A percentile compares a stretch with the other conserved stretches of the same genome.
phyloP scores from a whole-genome alignment of 2,113 vertebrate genomes.

The Rafetus swinhoei region DNA sequence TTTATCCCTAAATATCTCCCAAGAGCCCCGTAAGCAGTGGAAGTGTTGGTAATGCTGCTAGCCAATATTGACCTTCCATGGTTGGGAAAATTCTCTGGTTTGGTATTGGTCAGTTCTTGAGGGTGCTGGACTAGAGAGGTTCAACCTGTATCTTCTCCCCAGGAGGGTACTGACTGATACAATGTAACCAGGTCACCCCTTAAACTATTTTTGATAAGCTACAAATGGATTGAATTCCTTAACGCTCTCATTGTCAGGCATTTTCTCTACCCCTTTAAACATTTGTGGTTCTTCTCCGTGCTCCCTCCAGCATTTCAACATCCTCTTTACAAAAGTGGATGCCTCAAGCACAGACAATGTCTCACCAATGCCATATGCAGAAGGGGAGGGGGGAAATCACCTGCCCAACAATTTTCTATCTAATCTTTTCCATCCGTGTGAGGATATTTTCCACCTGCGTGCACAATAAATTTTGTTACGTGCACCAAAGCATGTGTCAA shows the following conservation, averaged over 20 bases:
- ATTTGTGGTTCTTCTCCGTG: not conserved
- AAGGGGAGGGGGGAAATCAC: not conserved
- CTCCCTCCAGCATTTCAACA: not conserved
- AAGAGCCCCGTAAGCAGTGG: no score
- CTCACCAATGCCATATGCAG: not conserved
- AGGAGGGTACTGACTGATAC: not conserved
- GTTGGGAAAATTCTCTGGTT: no score
- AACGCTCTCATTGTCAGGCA: not conserved
- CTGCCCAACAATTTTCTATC: no score
- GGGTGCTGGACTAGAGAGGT: no score
- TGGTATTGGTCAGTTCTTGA: no score
- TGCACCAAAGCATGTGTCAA: no score
- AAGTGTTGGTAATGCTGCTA: no score
- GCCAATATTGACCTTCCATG: no score
- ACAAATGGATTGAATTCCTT: not conserved
- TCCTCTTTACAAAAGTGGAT: not conserved
- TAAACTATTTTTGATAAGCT: not conserved
- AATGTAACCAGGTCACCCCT: not conserved
- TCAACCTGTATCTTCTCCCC: not conserved
- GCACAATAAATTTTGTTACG: no score
- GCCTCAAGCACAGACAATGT: not conserved
- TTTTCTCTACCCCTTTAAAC: not conserved
- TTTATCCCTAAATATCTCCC: no score
- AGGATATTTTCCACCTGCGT: no score
- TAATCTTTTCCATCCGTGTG: no score